A percentile compares a stretch with the other conserved stretches of the same genome.
Evolutionary conservation across 2,113 vertebrate genomes (phyloP).

Genomic region (Thomomys bottae): DNA sequence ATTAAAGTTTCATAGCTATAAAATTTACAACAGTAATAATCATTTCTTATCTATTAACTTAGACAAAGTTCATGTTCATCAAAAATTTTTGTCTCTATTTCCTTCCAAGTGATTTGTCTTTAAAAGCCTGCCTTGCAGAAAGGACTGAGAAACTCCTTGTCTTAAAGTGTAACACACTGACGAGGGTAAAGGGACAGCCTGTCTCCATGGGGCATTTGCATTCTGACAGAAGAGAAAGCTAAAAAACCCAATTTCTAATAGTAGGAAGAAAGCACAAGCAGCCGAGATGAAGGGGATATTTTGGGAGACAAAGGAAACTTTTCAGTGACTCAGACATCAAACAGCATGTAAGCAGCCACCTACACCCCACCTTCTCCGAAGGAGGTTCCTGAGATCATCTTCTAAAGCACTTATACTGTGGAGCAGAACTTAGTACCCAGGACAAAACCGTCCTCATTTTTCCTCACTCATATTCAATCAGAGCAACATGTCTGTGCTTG

Average conservation of each 20-base stretch:
- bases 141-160: background rate
- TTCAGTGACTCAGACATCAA: conserved; percentile 66
- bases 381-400: conserved; percentile 35
- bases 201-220: background rate
- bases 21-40: background rate
- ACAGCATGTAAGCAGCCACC: conserved; percentile 45
- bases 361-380: conserved; percentile 24
- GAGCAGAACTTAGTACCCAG: background rate
- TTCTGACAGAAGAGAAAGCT: conserved; percentile 31
- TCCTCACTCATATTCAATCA: background rate
- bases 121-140: background rate
- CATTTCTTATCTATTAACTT: background rate
- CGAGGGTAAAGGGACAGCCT: background rate
- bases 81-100: background rate
- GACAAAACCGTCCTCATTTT: conserved; percentile 19
- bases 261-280: background rate
- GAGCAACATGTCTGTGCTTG: background rate
- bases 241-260: background rate
- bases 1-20: background rate
- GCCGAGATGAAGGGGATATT: conserved; percentile 55
- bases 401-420: conserved; percentile 30
- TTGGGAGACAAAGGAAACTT: conserved; percentile 54
- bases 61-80: background rate
- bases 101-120: background rate
- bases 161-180: background rate